A percentile compares a stretch with the other conserved stretches of the same genome.
These are phyloP conservation scores for Dasyornis broadbenti DNA, from an alignment of 2,113 vertebrate species.

Conservation along the genomic window DNA sequence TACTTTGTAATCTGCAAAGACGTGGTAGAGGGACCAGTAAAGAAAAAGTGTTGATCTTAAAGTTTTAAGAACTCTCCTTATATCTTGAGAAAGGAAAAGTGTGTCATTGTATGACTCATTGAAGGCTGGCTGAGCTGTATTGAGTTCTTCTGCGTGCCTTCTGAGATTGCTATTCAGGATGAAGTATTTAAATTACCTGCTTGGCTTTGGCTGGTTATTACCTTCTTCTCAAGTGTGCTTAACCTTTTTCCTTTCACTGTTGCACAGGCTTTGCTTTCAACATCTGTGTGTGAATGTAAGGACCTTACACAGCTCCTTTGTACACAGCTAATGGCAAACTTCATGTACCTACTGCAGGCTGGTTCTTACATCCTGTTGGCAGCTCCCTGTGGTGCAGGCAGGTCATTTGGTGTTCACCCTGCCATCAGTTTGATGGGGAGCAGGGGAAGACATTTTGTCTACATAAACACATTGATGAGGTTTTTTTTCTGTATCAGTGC, in stretches of 20 bases:
- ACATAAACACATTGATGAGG: not conserved
- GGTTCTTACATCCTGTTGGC: not conserved
- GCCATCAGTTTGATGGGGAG: not conserved
- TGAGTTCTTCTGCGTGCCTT: conserved; percentile 38
- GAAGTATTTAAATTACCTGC: not conserved
- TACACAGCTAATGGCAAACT: not conserved
- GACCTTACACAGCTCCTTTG: not conserved
- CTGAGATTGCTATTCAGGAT: conserved; percentile 18
- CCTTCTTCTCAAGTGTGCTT: not conserved
- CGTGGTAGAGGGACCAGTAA: not conserved
- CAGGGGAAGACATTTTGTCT: not conserved
- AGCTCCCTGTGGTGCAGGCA: not conserved
- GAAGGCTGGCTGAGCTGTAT: conserved; percentile 18
- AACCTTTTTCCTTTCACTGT: not conserved
- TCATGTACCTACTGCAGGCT: not conserved
- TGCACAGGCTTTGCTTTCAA: not conserved
- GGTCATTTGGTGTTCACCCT: not conserved
- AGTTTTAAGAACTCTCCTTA: not conserved
- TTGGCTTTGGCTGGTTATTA: conserved; percentile 29
- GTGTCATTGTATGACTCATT: not conserved
- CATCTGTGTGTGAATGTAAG: not conserved
- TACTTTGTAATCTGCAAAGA: not conserved
- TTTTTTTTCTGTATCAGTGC: not conserved
- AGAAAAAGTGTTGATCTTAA: not conserved
- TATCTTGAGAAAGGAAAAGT: not conserved